Percentiles rank a stretch among this genome's conserved stretches.
Conservation (phyloP, 2,113 vertebrate species). For the Choloepus hoffmanni region DNA sequence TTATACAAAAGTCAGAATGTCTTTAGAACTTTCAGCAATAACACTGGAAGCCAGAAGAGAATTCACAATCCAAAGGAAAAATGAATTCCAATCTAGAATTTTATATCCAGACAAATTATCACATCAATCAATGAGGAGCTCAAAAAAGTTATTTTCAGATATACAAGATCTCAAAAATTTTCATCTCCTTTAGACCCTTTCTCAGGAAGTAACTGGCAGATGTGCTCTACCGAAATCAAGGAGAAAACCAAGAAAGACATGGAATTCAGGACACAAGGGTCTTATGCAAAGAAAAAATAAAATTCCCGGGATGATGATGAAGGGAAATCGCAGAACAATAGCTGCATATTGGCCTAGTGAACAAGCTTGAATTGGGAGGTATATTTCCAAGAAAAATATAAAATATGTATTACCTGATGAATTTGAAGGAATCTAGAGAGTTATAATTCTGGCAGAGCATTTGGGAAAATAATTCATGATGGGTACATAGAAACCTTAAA, state of each 20-base stretch:
- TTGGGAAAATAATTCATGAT: background rate
- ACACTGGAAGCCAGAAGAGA: background rate
- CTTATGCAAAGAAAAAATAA: constrained; percentile 44
- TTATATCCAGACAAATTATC: background rate
- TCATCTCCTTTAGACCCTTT: background rate
- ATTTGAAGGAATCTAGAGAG: background rate
- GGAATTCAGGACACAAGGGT: background rate
- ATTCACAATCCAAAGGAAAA: constrained; percentile 42
- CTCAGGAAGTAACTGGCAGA: constrained; percentile 40
- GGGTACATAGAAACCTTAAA: background rate
- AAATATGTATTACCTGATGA: background rate
- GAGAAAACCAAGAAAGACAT: constrained; percentile 52
- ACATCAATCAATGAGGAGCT: background rate
- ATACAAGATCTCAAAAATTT: background rate
- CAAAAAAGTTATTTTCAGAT: constrained; percentile 27
- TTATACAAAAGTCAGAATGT: constrained; percentile 1
- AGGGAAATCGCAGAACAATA: constrained; percentile 40
- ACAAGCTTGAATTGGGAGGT: background rate
- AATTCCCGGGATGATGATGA: constrained; percentile 29
- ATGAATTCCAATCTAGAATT: constrained; percentile 45
- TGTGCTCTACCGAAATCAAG: background rate
- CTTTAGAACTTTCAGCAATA: background rate
- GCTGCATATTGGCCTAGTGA: background rate
- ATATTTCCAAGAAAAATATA: background rate
- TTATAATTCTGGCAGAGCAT: background rate